A percentile compares a stretch with the other conserved stretches of the same genome.
Evolutionary conservation across 2,797 vertebrate species (phyloP).

Genomic region (Glossophaga mutica): DNA sequence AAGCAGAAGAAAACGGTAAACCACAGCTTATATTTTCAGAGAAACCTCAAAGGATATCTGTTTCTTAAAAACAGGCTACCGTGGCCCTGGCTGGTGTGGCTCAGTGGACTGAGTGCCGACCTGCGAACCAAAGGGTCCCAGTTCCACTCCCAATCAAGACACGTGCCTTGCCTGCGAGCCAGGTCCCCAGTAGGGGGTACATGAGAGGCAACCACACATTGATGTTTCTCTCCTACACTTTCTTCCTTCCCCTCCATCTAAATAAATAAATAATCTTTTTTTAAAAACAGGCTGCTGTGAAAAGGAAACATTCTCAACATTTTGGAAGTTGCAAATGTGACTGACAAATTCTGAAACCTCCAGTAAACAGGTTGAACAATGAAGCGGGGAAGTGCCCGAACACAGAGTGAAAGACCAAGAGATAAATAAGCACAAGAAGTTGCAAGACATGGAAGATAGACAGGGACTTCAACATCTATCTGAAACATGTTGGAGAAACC

Average conservation of each 20-base stretch:
- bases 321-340: background rate
- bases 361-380: background rate
- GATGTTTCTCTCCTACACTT: too few relatives aligned
- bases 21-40: background rate
- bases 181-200: too few relatives aligned
- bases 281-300: background rate
- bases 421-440: background rate
- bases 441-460: background rate
- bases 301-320: background rate
- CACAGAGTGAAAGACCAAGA: background rate
- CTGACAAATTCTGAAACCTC: background rate
- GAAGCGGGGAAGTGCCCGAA: background rate
- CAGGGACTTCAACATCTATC: background rate
- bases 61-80: background rate
- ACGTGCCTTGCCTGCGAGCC: too few relatives aligned
- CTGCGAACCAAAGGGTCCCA: too few relatives aligned
- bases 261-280: too few relatives aligned
- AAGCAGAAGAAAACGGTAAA: background rate
- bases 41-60: background rate
- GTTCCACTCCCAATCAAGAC: too few relatives aligned
- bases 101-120: too few relatives aligned
- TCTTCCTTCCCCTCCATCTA: too few relatives aligned
- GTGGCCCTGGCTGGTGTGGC: too few relatives aligned
- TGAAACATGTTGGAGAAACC: background rate
- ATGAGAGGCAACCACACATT: too few relatives aligned